Conservation (phyloP, 2,113 vertebrate species). For the Pituophis catenifer region DNA sequence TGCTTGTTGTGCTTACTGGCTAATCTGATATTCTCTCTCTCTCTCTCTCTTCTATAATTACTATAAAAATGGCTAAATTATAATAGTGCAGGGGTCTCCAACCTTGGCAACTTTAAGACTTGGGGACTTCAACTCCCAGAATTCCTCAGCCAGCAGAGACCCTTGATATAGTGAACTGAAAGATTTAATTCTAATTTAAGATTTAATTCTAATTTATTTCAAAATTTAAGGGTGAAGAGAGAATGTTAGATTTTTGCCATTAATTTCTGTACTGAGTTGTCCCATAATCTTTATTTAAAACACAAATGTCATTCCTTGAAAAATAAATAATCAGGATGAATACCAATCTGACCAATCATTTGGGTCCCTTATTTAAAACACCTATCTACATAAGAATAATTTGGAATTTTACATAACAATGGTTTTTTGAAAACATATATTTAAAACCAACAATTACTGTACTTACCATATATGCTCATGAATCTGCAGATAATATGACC, state of each 20-base stretch:
- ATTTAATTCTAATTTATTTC: neutral
- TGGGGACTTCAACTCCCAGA: too few relatives aligned
- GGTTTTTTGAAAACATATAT: neutral
- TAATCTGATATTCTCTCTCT: neutral
- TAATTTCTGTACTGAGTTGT: neutral
- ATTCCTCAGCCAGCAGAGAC: too few relatives aligned
- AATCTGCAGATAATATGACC: neutral
- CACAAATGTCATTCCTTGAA: neutral
- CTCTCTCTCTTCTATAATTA: too few relatives aligned
- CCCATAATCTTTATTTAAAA: neutral
- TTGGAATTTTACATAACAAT: neutral
- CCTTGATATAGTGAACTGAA: neutral
- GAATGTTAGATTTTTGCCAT: neutral
- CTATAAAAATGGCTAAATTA: neutral
- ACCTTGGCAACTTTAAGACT: too few relatives aligned
- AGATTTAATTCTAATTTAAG: neutral
- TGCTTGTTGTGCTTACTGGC: neutral
- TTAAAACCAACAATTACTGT: neutral
- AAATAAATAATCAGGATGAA: neutral
- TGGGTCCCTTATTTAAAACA: neutral
- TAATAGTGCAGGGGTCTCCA: too few relatives aligned
- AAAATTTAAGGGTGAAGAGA: neutral
- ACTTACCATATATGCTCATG: neutral
- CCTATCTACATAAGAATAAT: neutral
- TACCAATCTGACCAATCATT: neutral